Percentiles rank a stretch among this genome's conserved stretches.
Conservation (phyloP, 1,140 invertebrate species). For the Halotydeus destructor region DNA sequence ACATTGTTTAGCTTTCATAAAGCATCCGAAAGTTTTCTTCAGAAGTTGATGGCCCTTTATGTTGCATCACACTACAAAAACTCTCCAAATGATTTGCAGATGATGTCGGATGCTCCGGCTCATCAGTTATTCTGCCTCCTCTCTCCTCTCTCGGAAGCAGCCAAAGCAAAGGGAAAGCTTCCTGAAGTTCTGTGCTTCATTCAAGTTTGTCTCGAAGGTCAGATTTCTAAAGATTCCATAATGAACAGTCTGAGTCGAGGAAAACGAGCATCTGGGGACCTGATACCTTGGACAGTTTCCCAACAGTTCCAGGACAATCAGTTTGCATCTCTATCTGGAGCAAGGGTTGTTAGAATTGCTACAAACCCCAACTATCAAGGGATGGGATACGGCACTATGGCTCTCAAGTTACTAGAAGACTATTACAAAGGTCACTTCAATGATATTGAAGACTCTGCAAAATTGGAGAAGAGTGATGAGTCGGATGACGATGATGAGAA, state of each 20-base stretch:
- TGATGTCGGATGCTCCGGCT: constrained; percentile 94
- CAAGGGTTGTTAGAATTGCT: constrained; percentile 79
- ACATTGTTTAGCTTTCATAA: constrained; percentile 92
- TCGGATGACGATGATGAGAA: constrained; percentile 32
- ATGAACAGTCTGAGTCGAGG: constrained; percentile 55
- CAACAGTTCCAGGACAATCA: constrained; percentile 87
- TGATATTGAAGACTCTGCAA: constrained; percentile 18
- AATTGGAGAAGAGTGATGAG: constrained; percentile 26
- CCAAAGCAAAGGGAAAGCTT: constrained; percentile 24
- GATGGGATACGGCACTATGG: constrained; percentile 85
- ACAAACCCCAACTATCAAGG: constrained; percentile 94
- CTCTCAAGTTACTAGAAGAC: constrained; percentile 54
- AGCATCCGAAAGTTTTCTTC: constrained; percentile 82
- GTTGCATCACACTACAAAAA: constrained; percentile 99
- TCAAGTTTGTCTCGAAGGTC: constrained; percentile 78
- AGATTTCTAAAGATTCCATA: constrained; percentile 61
- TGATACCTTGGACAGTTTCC: constrained; percentile 94
- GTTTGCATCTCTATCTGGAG: constrained; percentile 74
- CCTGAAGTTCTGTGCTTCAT: constrained; percentile 61
- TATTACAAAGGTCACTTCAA: constrained; percentile 69
- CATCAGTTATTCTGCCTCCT: constrained; percentile 91
- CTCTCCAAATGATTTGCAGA: constrained; percentile 93
- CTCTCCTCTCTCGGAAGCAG: constrained; percentile 36
- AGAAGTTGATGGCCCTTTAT: constrained; percentile 73
- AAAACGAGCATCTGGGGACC: constrained; percentile 73